phyloP scores from a whole-genome alignment of 2,113 vertebrate genomes.

The Isichthys henryi region DNA sequence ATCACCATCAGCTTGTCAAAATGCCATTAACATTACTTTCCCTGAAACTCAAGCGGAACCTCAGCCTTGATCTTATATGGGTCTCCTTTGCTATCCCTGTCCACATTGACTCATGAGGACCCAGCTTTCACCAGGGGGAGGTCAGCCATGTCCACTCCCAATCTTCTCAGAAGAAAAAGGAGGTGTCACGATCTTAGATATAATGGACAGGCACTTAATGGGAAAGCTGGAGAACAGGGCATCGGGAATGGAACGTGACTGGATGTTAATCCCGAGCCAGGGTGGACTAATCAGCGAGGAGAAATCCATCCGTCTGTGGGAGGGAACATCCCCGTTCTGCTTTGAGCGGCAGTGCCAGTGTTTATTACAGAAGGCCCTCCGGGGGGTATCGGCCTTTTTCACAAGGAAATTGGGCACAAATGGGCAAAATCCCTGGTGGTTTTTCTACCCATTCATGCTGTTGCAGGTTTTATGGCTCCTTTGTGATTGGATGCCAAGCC shows the following conservation, averaged over 20 bases:
- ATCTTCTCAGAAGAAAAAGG: neutral
- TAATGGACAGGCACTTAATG: neutral
- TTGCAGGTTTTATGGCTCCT: neutral
- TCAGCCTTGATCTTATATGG: neutral
- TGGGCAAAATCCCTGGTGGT: neutral
- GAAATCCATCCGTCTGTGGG: neutral
- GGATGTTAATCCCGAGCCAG: neutral
- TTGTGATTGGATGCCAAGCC: neutral
- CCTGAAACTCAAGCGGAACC: neutral
- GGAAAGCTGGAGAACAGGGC: neutral
- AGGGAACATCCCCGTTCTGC: neutral
- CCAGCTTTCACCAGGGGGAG: neutral
- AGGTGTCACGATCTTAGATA: neutral
- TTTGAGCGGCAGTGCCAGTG: neutral
- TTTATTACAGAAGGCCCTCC: neutral
- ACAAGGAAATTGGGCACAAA: neutral
- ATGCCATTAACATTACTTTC: neutral
- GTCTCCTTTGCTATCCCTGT: neutral
- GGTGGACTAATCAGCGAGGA: neutral
- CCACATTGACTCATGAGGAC: neutral
- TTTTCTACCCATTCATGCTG: neutral
- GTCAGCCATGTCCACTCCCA: neutral
- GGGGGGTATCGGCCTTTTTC: neutral
- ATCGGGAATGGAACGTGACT: neutral
- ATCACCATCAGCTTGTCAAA: neutral